Conservation (phyloP, 2,888 invertebrate genomes). For the Cartodere bifasciata region DNA sequence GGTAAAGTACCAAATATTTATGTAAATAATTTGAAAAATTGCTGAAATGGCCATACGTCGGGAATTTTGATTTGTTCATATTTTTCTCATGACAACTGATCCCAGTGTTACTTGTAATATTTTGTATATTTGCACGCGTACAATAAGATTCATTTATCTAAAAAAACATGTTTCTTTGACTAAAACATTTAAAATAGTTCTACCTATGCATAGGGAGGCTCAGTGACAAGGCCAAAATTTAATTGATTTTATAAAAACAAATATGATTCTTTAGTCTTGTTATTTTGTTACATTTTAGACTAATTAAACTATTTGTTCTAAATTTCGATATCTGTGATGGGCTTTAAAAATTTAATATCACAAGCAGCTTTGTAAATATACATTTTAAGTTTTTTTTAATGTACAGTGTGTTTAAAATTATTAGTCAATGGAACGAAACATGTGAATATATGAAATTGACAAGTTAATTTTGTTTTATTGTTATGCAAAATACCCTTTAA, state of each 20-base stretch:
- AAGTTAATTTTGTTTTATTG: slow-evolving; percentile 27
- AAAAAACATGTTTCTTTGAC: too few relatives aligned
- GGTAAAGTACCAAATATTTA: slow-evolving; percentile 25
- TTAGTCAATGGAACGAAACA: slow-evolving; percentile 36
- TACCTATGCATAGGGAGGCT: too few relatives aligned
- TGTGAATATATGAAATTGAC: slow-evolving; percentile 37
- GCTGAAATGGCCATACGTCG: slow-evolving; percentile 2
- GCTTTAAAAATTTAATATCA: slow-evolving; percentile 19
- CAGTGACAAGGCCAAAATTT: slow-evolving; percentile 21
- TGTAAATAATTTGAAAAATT: slow-evolving; percentile 22
- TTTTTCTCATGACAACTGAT: too few relatives aligned
- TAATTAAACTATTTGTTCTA: slow-evolving; percentile 24
- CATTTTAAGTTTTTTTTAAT: slow-evolving; percentile 34
- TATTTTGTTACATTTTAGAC: slow-evolving; percentile 18
- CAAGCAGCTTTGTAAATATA: slow-evolving; percentile 32
- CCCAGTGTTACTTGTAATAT: too few relatives aligned
- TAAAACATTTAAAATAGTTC: too few relatives aligned
- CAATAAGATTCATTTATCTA: too few relatives aligned
- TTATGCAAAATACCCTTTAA: too few relatives aligned
- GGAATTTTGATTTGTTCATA: too few relatives aligned
- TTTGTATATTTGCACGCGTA: too few relatives aligned
- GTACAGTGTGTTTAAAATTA: slow-evolving; percentile 36
- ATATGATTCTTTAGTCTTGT: slow-evolving; percentile 17
- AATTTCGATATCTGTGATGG: slow-evolving; percentile 24
- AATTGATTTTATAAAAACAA: slow-evolving; percentile 16